Percentiles rank a stretch among this genome's conserved stretches.
phyloP scores from a whole-genome alignment of 2,888 invertebrate species.

The Drosophila nr. perissopoda region DNA sequence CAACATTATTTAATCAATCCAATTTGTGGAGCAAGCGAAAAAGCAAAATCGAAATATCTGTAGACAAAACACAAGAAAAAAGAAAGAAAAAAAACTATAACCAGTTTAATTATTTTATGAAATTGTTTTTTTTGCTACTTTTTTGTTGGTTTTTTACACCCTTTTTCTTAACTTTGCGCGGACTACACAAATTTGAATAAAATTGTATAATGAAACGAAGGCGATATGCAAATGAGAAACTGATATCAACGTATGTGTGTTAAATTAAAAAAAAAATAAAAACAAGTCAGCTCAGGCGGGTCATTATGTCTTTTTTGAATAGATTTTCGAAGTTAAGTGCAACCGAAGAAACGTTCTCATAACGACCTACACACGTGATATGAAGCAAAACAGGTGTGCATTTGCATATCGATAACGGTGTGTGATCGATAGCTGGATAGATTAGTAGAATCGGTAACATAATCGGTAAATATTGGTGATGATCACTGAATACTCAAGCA shows the following conservation, averaged over 20 bases:
- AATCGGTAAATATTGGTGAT: constrained; percentile 9
- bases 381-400: constrained; percentile 61
- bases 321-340: constrained; percentile 50
- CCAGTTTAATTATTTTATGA: constrained; percentile 80
- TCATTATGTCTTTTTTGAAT: constrained; percentile 55
- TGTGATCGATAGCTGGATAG: constrained; percentile 29
- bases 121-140: constrained; percentile 56
- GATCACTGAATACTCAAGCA: constrained; percentile 45
- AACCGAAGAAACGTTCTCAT: constrained; percentile 59
- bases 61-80: constrained; percentile 55
- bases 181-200: constrained; percentile 70
- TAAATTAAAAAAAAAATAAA: constrained; percentile 26
- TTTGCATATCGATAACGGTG: constrained; percentile 52
- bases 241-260: constrained; percentile 28
- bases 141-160: constrained; percentile 47
- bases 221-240: constrained; percentile 53
- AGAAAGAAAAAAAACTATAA: constrained; percentile 63
- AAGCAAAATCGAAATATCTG: constrained; percentile 65
- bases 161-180: constrained; percentile 43
- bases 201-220: constrained; percentile 67
- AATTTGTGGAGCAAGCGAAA: constrained; percentile 78
- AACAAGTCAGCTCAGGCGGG: constrained; percentile 36
- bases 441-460: constrained; percentile 57
- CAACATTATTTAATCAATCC: constrained; percentile 81
- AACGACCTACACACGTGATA: constrained; percentile 46